These are phyloP conservation scores for Diabrotica virgifera DNA, from an alignment of 1,140 invertebrate genomes.

Conservation along the genomic window DNA sequence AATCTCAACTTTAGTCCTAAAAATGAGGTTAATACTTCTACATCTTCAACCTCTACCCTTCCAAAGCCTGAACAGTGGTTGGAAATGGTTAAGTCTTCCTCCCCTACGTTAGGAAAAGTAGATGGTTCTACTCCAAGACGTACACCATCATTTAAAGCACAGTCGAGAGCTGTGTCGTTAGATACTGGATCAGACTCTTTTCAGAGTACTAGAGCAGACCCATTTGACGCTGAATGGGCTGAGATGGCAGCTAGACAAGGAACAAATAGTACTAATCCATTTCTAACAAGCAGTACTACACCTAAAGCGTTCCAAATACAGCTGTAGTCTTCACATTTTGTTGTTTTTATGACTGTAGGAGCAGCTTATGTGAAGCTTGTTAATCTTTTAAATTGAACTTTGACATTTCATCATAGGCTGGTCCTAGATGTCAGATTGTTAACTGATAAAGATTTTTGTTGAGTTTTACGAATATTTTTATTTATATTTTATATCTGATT, in stretches of 20 bases:
- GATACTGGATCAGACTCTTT: constrained; percentile 51
- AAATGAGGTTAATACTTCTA: constrained; percentile 32
- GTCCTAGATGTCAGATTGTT: background rate
- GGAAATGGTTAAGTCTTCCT: constrained; percentile 61
- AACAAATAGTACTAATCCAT: constrained; percentile 53
- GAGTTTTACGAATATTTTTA: constrained; percentile 18
- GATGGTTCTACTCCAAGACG: constrained; percentile 48
- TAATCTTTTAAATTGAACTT: background rate
- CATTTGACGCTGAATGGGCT: constrained; percentile 86
- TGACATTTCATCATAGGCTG: background rate
- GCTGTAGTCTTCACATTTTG: constrained; percentile 50
- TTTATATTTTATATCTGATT: background rate
- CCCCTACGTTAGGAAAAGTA: constrained; percentile 44
- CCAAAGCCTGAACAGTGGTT: constrained; percentile 77
- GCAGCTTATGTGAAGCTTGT: constrained; percentile 2
- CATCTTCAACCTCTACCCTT: constrained; percentile 47
- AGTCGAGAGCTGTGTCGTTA: constrained; percentile 59
- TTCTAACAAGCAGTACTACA: constrained; percentile 52
- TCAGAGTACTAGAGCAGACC: constrained; percentile 57
- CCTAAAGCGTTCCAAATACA: constrained; percentile 65
- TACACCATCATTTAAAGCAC: constrained; percentile 55
- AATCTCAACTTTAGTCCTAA: constrained; percentile 49
- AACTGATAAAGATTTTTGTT: constrained; percentile 5
- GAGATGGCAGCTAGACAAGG: constrained; percentile 48
- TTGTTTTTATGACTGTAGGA: background rate